Evolutionary conservation across 2,888 invertebrate species (phyloP), one percentile per base, ranked within the genome.

Genomic region (Drosophila neonasuta): DNA sequence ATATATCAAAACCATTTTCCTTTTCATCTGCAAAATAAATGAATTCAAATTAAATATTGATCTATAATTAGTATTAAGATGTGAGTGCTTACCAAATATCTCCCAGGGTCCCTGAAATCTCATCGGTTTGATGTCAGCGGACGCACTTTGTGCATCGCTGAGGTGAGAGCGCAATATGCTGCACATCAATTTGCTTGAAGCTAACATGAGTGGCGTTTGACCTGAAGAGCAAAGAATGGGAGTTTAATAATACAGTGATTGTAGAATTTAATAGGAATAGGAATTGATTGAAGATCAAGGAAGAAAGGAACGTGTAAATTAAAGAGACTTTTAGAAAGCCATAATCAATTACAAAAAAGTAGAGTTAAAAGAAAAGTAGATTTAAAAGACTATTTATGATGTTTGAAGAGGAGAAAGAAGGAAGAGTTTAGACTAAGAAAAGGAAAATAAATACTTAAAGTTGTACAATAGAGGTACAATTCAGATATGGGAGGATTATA

Each of bases 21-120:
- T 90, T 89, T 10, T 90, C 88, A 91, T 93, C 93, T 93, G 79
- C 3, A 89, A 88, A 20, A n/a, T 24, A 24, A 52, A 52, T 42
- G 49, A 32, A 11, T 41, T 1, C n/a, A 34, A n/a, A 13, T 46
- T 56, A 29, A 13, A 29, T 34, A 39, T n/a, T 24, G 1, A 7
- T n/a, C 36, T 10, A 36, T 17, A 9, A 32, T 36, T 44, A 13
- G 36, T 49, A 36, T 41, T 15, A 4, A 1, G 8, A 11, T 5
- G 7, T 6, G 1, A 10, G 3, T 8, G 58, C 77, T 86, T 81
- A 91, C 91, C 91, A 87, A 88, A 89, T 77, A 89, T 82, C 63
- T 90, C 83, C 90, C 91, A 91, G 39, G 91, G 88, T 50, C 91
- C 91, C 45, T 71, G 79, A 71, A 91, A 91, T 67, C 91, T 92